Conservation (phyloP, 2,113 vertebrate genomes). For the Acanthisitta chloris region DNA sequence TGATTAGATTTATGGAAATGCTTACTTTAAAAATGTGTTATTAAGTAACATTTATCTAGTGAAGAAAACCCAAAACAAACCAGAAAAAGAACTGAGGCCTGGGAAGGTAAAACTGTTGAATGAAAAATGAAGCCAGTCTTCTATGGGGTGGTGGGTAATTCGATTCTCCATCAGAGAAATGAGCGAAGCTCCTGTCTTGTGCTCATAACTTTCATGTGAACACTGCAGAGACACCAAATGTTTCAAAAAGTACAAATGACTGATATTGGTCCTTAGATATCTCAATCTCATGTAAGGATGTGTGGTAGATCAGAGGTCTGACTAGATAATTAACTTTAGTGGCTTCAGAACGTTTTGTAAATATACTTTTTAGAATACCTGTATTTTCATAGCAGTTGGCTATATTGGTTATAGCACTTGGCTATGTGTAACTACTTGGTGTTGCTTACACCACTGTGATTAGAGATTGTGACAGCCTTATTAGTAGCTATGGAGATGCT, state of each 20-base stretch:
- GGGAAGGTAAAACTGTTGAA: not conserved
- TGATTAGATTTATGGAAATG: not conserved
- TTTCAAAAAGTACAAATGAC: not conserved
- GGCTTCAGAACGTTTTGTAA: not conserved
- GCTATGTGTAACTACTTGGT: rapidly evolving
- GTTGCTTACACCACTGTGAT: not conserved
- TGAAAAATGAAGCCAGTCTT: not conserved
- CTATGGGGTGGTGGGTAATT: not conserved
- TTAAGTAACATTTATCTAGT: not conserved
- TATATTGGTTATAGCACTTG: not conserved
- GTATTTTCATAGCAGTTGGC: not conserved
- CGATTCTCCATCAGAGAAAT: not conserved
- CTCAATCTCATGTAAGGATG: not conserved
- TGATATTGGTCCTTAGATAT: not conserved
- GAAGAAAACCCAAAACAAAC: not conserved
- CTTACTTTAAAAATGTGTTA: not conserved
- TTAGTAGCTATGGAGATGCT: not conserved
- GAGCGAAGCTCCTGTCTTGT: not conserved
- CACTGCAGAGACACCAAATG: not conserved
- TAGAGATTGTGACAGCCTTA: not conserved
- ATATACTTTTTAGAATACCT: not conserved
- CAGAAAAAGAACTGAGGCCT: not conserved
- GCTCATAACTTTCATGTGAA: not conserved
- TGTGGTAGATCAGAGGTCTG: not conserved
- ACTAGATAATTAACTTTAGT: not conserved